A percentile compares a stretch with the other conserved stretches of the same genome.
Conservation (phyloP, 2,888 invertebrate species). For the Drosophila phalerata region DNA sequence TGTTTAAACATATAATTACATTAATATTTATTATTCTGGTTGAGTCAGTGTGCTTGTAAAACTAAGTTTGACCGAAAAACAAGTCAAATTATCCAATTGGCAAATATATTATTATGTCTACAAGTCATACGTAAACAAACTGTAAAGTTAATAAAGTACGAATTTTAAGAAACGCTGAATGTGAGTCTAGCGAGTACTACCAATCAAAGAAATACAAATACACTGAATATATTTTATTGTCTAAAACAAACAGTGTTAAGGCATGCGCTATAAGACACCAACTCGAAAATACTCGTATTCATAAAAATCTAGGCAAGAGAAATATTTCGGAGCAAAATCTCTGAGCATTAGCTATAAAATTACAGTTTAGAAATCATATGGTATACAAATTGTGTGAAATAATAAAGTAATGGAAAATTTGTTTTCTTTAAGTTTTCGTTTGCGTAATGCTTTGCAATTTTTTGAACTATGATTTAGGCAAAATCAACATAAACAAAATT, state of each 20-base stretch:
- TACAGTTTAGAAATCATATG: constrained; percentile 47
- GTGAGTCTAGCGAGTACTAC: constrained; percentile 78
- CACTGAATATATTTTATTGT: constrained; percentile 67
- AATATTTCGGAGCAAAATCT: constrained; percentile 20
- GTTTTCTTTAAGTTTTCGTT: constrained; percentile 59
- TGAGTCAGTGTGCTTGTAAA: constrained; percentile 34
- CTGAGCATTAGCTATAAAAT: constrained; percentile 68
- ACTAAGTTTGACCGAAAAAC: constrained; percentile 37
- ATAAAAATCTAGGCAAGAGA: constrained; percentile 15
- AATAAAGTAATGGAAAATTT: constrained; percentile 30
- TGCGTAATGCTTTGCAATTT: constrained; percentile 66
- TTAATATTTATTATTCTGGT: constrained; percentile 27
- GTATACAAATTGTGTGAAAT: constrained; percentile 14
- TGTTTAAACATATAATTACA: constrained; percentile 9
- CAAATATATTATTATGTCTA: constrained; percentile 42
- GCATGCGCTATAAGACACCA: constrained; percentile 20
- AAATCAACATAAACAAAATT: constrained; percentile 29
- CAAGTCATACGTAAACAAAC: constrained; percentile 73
- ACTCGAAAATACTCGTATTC: constrained; percentile 29
- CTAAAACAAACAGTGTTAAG: constrained; percentile 50
- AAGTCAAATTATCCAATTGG: constrained; percentile 24
- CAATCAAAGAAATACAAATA: constrained; percentile 19
- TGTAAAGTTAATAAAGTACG: constrained; percentile 79
- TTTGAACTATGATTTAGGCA: constrained; percentile 34
- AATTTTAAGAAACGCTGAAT: constrained; percentile 82